Evolutionary conservation across 1,140 invertebrate genomes (phyloP).

Genomic region (Leptopilina boulardi): DNA sequence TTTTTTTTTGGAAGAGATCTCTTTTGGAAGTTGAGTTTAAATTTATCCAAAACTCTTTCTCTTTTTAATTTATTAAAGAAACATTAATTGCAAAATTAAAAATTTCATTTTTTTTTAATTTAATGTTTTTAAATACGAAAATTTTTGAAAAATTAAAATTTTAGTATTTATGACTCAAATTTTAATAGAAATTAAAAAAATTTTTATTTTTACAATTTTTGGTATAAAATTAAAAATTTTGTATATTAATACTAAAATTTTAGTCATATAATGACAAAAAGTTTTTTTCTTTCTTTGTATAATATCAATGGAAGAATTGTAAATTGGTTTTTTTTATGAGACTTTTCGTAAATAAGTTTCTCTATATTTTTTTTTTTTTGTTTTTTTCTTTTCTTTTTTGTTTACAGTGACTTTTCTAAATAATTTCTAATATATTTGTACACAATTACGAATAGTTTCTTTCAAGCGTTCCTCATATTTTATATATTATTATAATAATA

Average conservation of each 20-base stretch:
- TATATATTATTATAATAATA: background rate
- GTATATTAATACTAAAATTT: too few relatives aligned
- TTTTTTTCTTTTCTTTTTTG: background rate
- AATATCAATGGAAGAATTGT: background rate
- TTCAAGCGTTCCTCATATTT: background rate
- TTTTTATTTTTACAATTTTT: too few relatives aligned
- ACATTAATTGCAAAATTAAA: too few relatives aligned
- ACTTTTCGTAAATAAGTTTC: conserved; percentile 8
- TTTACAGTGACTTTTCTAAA: conserved; percentile 3
- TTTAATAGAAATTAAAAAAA: too few relatives aligned
- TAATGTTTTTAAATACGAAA: too few relatives aligned
- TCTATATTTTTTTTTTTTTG: background rate
- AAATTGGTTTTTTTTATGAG: background rate
- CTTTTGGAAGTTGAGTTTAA: background rate
- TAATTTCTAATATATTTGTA: background rate
- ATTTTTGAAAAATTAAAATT: too few relatives aligned
- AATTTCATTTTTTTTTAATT: too few relatives aligned
- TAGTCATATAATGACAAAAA: too few relatives aligned
- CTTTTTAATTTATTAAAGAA: too few relatives aligned
- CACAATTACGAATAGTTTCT: background rate
- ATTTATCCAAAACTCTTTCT: background rate
- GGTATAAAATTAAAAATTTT: too few relatives aligned
- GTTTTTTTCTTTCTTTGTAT: too few relatives aligned
- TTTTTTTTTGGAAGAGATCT: conserved; percentile 9
- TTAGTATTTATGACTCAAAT: too few relatives aligned